Conservation (phyloP, 2,797 vertebrate genomes). For the Danionella dracula region DNA sequence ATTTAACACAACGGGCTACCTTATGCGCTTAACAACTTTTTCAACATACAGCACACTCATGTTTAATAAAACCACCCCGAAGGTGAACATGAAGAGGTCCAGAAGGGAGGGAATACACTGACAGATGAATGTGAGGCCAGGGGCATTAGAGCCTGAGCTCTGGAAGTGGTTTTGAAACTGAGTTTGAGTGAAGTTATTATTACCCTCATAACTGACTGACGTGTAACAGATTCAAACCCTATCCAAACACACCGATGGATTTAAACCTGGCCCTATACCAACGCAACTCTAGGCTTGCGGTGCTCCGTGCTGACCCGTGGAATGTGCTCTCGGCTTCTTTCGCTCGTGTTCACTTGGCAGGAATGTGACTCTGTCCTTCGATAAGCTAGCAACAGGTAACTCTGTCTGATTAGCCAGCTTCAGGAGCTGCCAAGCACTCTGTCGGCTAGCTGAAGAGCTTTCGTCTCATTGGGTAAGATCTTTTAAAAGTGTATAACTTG, state of each 20-base stretch:
- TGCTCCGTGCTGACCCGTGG: constrained; percentile 29
- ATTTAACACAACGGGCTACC: no score
- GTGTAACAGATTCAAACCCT: constrained; percentile 24
- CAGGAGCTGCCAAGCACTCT: constrained; percentile 36
- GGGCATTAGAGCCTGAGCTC: not conserved
- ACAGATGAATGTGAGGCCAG: not conserved
- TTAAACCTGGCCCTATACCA: constrained; percentile 22
- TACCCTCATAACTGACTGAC: constrained; percentile 29
- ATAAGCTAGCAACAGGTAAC: constrained; percentile 19
- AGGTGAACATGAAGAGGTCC: not conserved
- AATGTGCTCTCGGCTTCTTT: constrained; percentile 36
- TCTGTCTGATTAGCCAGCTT: constrained; percentile 30
- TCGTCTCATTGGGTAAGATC: constrained; percentile 35
- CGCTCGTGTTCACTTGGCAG: constrained; percentile 28
- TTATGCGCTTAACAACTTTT: not conserved
- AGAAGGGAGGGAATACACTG: not conserved
- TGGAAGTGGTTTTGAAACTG: constrained; percentile 3
- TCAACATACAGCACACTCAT: not conserved
- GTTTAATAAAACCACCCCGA: not conserved
- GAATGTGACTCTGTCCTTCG: constrained; percentile 6
- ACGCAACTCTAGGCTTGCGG: constrained; percentile 35
- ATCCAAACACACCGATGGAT: constrained; percentile 35
- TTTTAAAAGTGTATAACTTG: constrained; percentile 42
- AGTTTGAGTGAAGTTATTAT: constrained; percentile 29
- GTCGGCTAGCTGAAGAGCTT: constrained; percentile 34